Conservation (phyloP, 2,888 invertebrate genomes). For the Dolichomitus sp. region DNA sequence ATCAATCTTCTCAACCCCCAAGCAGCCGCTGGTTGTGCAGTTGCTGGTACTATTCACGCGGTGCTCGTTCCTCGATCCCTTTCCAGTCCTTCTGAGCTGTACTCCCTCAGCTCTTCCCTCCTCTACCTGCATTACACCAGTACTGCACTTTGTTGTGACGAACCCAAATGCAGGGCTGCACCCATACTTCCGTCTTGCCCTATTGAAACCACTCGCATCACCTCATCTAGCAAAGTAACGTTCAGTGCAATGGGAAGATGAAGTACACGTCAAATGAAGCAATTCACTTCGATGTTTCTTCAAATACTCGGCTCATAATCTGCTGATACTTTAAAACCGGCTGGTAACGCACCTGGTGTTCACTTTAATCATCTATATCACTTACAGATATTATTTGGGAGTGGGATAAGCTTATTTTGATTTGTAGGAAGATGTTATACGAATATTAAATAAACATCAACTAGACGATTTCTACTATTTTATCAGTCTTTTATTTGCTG, state of each 20-base stretch:
- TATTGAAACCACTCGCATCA: slow-evolving; percentile 41
- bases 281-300: slow-evolving; percentile 15
- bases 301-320: neutral
- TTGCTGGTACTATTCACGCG: slow-evolving; percentile 40
- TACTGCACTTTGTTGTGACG: slow-evolving; percentile 23
- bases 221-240: slow-evolving; percentile 11
- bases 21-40: slow-evolving; percentile 46
- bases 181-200: slow-evolving; percentile 8
- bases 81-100: slow-evolving; percentile 7
- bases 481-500: neutral
- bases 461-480: no score
- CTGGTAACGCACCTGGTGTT: neutral
- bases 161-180: neutral
- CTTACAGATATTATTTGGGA: neutral
- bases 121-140: slow-evolving; percentile 28
- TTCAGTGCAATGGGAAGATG: neutral
- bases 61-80: slow-evolving; percentile 18
- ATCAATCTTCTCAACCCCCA: slow-evolving; percentile 74
- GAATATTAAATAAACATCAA: no score
- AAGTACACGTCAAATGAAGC: slow-evolving; percentile 13
- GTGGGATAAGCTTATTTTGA: neutral
- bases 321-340: neutral
- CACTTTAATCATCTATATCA: neutral
- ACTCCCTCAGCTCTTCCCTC: neutral
- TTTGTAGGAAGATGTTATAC: no score